A percentile compares a stretch with the other conserved stretches of the same genome.
Evolutionary conservation across 2,797 vertebrate genomes (phyloP).

Genomic region (Botia kubotai): DNA sequence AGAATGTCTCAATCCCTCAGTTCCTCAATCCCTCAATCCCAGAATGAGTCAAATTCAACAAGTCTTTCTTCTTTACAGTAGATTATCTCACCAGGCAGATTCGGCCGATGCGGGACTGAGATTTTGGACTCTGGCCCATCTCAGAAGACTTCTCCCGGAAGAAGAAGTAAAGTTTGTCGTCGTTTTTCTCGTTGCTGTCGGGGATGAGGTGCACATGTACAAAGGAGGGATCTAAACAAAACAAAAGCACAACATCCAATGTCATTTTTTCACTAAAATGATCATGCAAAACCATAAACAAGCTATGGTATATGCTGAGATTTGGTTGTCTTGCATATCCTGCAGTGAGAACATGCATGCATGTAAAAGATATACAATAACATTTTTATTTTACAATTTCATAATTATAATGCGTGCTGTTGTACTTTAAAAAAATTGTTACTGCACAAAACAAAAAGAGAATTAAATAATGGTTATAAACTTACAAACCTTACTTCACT

Average conservation of each 20-base stretch:
- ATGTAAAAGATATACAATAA: too few species aligned
- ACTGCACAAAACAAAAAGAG: too few species aligned
- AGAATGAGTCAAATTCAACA: background rate
- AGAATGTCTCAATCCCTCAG: slow-evolving; percentile 5
- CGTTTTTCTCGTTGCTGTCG: slow-evolving; percentile 93
- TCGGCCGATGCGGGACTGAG: slow-evolving; percentile 93
- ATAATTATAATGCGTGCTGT: too few species aligned
- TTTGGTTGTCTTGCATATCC: too few species aligned
- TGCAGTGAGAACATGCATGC: too few species aligned
- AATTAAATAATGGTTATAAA: too few species aligned
- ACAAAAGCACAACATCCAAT: background rate
- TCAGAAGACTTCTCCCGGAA: slow-evolving; percentile 95
- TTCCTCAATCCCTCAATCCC: too few species aligned
- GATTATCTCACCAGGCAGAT: slow-evolving; percentile 90
- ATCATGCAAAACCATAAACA: background rate
- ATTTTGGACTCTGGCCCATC: slow-evolving; percentile 88
- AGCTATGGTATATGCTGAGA: too few species aligned
- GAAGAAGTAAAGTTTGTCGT: slow-evolving; percentile 98
- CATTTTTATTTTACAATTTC: background rate
- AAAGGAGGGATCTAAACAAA: slow-evolving; percentile 88
- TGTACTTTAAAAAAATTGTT: too few species aligned
- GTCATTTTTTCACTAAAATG: slow-evolving; percentile 8
- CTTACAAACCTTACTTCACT: too few species aligned
- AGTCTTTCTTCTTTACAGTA: background rate
- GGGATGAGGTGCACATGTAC: slow-evolving; percentile 94